Evolutionary conservation across 2,113 vertebrate genomes (phyloP).

Genomic region (Platichthys stellatus): DNA sequence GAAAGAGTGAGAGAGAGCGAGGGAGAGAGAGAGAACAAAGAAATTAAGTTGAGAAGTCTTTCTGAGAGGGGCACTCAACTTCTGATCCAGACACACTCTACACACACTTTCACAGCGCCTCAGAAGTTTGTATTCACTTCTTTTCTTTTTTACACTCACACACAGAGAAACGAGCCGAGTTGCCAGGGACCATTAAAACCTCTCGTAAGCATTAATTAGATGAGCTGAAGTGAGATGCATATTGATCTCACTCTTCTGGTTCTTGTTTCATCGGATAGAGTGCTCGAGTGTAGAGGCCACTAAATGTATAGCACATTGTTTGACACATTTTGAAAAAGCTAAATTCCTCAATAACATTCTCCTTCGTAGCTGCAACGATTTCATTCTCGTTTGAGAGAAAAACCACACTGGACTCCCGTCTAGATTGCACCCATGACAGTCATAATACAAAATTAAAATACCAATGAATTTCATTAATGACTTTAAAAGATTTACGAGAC

Average conservation of each 20-base stretch:
- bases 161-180: background rate
- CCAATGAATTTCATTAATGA: background rate
- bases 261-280: background rate
- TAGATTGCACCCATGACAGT: background rate
- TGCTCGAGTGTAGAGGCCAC: background rate
- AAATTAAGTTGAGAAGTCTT: constrained; percentile 57
- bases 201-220: constrained; percentile 26
- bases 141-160: background rate
- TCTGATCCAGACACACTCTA: constrained; percentile 38
- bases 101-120: constrained; percentile 8
- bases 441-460: background rate
- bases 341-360: too few relatives aligned
- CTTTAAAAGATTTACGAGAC: background rate
- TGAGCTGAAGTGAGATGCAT: constrained; percentile 9
- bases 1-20: background rate
- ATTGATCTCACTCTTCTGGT: background rate
- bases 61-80: constrained; percentile 60
- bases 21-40: constrained; percentile 18
- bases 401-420: background rate
- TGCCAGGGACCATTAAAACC: background rate
- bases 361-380: background rate
- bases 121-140: constrained; percentile 13
- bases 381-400: background rate
- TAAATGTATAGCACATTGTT: background rate
- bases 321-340: background rate